These are phyloP conservation scores for Peromyscus californicus DNA, from an alignment of 2,113 vertebrate genomes.

Conservation along the genomic window DNA sequence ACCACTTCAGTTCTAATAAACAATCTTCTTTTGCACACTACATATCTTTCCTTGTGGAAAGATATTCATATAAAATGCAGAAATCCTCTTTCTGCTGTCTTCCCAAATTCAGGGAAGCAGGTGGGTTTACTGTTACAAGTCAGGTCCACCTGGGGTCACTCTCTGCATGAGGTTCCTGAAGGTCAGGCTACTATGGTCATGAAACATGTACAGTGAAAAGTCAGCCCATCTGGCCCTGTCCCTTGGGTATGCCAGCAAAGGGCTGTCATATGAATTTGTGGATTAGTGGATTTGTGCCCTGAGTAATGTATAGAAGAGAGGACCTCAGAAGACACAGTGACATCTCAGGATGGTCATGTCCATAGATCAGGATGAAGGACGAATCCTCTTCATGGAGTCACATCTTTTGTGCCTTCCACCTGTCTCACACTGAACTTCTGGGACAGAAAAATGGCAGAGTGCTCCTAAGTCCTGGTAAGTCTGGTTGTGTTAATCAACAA, in stretches of 20 bases:
- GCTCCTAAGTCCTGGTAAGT: not conserved
- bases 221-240: rapidly evolving
- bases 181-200: not conserved
- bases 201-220: not conserved
- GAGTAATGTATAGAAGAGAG: too few species aligned
- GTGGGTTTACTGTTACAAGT: not conserved
- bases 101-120: not conserved
- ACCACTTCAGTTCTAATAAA: not conserved
- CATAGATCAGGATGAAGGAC: too few species aligned
- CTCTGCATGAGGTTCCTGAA: not conserved
- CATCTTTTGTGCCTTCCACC: too few species aligned
- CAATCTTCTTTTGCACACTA: not conserved
- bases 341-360: too few species aligned
- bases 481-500: not conserved
- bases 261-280: too few species aligned
- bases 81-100: not conserved
- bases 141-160: not conserved
- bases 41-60: not conserved
- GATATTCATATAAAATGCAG: not conserved
- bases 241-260: not conserved
- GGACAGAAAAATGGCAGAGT: not conserved
- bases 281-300: too few species aligned
- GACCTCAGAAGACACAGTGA: too few species aligned
- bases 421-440: not conserved
- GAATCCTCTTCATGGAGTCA: too few species aligned